Base-by-base conservation (phyloP, 2,888 invertebrate genomes). In the Julus scanicus region DNA sequence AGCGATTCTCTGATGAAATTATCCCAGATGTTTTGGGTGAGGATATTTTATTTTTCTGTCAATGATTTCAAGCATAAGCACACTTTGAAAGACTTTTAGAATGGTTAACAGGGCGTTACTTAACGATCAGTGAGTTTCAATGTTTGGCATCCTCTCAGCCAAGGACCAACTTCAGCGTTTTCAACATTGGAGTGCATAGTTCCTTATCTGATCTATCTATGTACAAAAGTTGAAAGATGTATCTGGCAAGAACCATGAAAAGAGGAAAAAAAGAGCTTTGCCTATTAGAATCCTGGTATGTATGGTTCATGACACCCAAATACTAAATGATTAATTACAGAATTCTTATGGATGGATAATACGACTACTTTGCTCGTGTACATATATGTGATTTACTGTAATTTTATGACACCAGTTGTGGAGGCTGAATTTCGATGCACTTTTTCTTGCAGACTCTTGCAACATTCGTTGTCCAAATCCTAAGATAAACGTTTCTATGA, bases 401-500 rank as follows among this genome's bases (percentile, higher is more conserved):
- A 71, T 20, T 63, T 63, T 63, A 71, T 71, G 29, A 29, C 71
- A 13, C 71, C 29, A 53, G 53, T 53, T 11, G 9, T 29, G 2
- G 29, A 8, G 11, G 0, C 63, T 15, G 6, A 44, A 6, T 44
- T 44, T 44, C 44, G 3, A 44, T 44, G 44, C 44, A 44, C 44
- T n/a, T n/a, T 44, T 44, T 44, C 44, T 44, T 44, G 44, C 44
- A 44, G 44, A 44, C 44, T 44, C n/a, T 20, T 63, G 20, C 63
- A 63, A 20, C 6, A n/a, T 63, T 71, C 29, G 29, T 29, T 29
- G 71, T 71, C 71, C 71, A 11, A 71, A 29, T 63, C 71, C 71
- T 29, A 20, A n/a, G 71, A 71, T 71, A 71, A 71, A 71, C 71
- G 71, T 71, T 71, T 71, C 71, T 71, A 71, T 71, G 71, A 71